Evolutionary conservation across 2,113 vertebrate species (phyloP), one percentile per base, ranked within the genome.

Genomic region (Stictonetta naevosa): DNA sequence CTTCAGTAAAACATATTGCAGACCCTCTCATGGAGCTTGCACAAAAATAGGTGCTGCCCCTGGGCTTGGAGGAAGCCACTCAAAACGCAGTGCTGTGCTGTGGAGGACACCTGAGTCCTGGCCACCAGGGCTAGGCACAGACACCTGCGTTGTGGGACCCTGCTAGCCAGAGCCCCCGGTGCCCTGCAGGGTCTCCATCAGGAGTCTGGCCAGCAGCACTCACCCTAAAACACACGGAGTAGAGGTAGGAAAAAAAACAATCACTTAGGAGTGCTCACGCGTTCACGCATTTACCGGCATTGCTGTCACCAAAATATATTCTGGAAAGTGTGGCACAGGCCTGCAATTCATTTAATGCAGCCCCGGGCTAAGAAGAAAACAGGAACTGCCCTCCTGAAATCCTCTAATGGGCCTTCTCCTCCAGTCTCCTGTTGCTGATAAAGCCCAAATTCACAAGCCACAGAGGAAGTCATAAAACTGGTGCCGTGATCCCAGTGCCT

Each of bases 341-440:
- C 53, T 1, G 0, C 22, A 52, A 77, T 44, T 88, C 44, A 33
- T 92, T 80, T 48, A 62, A 46, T 63, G 62, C 26, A 71, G 62
- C 59, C 50, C 72, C 2, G 1, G 55, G 48, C 29, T 59, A 77
- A 53, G 40, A 64, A 46, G 64, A 56, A 68, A 93, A 75, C 80
- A 88, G 86, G 88, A 94, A 25, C 69, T 84, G 76, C 73, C 73
- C 76, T 83, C 67, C 76, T 91, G 76, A 78, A 77, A 77, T 44
- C 26, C 31, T 28, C 50, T 58, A 11, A 71, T 40, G 40, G 93
- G 38, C 63, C 63, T 87, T 77, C 93, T 95, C 34, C 48, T 60
- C 19, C 78, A 87, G 63, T 13, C 48, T 78, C 71, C 89, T 4
- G 4, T 46, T 48, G 72, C 69, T 89, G 87, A 44, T 84, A 79